Base-by-base conservation (phyloP, 2,113 vertebrate species). In the Platichthys stellatus region DNA sequence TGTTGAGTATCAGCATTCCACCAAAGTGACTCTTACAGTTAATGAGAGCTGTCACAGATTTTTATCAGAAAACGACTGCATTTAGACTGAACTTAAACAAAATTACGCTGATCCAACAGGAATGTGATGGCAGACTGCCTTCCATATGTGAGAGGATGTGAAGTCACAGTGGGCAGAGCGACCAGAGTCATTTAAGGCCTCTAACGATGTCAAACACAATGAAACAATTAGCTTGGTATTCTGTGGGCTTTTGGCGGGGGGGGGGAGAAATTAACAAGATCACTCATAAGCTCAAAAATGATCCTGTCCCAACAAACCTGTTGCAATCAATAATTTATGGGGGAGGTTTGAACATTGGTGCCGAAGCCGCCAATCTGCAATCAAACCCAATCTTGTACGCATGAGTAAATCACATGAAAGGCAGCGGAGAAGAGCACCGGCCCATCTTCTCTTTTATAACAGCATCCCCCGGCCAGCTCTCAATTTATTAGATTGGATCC, bases 201-300 rank as follows among this genome's bases (percentile, higher is more conserved):
- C 65, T 45, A 72, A 77, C 76, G 82, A 80, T 88, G 69, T 61
- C 43, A 17, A 83, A 83, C 82, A 93, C 79, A 78, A 72, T 89
- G 89, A 92, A 90, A 87, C 87, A 85, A 89, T 90, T 88, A 85
- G 63, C 60, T 47, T 77, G 83, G 80, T 82, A 87, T 89, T 84
- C 63, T 84, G 68, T 84, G 62, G 69, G 81, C 62, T 74, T 77
- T 84, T 80, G 73, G 75, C 77, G 28, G 26, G 53, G 49, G 24
- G 28, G 23, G 53, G 49, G 24, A n/a, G 31, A 84, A 11, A 58
- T 75, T 81, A 80, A 89, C 64, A 24, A 83, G 62, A 78, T 80
- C 53, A 80, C 75, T 89, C 49, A 49, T 49, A 65, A 81, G 67
- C 54, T 62, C 51, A 68, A 65, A 74, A 85, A 79, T 51, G 59